phyloP scores from a whole-genome alignment of 2,888 invertebrate species.

The Poecilus cupreus region DNA sequence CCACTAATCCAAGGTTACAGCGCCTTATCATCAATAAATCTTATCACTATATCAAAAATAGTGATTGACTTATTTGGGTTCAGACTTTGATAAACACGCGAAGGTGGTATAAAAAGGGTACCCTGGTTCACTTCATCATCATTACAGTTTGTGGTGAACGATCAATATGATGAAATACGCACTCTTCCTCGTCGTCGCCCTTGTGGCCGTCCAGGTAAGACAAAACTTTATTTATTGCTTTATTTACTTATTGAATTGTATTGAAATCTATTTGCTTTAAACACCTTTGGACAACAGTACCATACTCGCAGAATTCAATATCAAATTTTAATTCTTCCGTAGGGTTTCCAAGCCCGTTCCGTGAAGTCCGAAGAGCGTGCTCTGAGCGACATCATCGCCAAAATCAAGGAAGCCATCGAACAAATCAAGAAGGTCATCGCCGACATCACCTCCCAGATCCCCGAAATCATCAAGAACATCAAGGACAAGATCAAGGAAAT shows the following conservation, averaged over 20 bases:
- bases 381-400: too few species aligned
- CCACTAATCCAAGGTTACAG: too few species aligned
- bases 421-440: neutral
- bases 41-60: neutral
- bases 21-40: neutral
- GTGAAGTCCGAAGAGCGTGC: neutral
- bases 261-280: too few species aligned
- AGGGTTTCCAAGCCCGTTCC: slow-evolving; percentile 45
- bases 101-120: neutral
- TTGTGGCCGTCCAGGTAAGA: slow-evolving; percentile 49
- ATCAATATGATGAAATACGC: slow-evolving; percentile 49
- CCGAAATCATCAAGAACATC: slow-evolving; percentile 32
- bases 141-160: slow-evolving; percentile 16
- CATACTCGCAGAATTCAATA: too few species aligned
- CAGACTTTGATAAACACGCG: neutral
- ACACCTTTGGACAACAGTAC: too few species aligned
- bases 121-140: neutral
- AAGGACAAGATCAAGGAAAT: slow-evolving; percentile 16
- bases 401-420: neutral
- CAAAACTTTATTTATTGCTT: neutral
- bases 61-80: neutral
- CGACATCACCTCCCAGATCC: neutral
- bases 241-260: too few species aligned
- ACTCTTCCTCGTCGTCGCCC: slow-evolving; percentile 41
- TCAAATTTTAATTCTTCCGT: neutral